These are phyloP conservation scores for Lamprologus lemairii DNA, from an alignment of 2,113 vertebrate species.

Conservation along the genomic window DNA sequence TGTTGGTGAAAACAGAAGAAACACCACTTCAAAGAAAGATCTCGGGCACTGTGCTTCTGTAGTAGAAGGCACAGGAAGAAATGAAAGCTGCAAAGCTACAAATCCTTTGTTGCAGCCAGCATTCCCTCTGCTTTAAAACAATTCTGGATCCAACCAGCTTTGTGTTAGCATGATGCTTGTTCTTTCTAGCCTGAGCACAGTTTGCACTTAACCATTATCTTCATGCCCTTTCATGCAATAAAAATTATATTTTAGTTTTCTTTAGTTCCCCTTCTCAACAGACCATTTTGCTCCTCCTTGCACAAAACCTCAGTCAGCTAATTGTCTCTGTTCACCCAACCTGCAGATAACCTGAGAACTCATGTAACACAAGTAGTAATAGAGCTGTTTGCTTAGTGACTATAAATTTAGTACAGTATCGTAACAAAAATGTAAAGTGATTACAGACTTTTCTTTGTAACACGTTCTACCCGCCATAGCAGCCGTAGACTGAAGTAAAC, in stretches of 20 bases:
- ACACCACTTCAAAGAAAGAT: not conserved
- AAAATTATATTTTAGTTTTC: not conserved
- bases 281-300: not conserved
- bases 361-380: not conserved
- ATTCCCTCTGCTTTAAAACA: not conserved
- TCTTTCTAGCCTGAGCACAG: not conserved
- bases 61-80: not conserved
- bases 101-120: not conserved
- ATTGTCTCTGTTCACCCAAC: not conserved
- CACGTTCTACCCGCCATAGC: not conserved
- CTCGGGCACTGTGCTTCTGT: accelerated
- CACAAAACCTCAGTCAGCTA: not conserved
- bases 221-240: accelerated
- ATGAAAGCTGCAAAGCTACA: not conserved
- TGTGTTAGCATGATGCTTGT: accelerated
- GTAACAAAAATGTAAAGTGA: not conserved
- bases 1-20: not conserved
- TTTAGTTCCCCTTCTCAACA: not conserved
- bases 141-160: not conserved
- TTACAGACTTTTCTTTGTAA: not conserved
- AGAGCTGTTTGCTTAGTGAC: not conserved
- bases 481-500: not conserved
- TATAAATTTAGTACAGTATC: not conserved
- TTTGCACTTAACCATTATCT: not conserved
- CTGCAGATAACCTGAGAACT: not conserved